phyloP scores from a whole-genome alignment of 2,113 vertebrate genomes.

The Gambusia holbrooki region DNA sequence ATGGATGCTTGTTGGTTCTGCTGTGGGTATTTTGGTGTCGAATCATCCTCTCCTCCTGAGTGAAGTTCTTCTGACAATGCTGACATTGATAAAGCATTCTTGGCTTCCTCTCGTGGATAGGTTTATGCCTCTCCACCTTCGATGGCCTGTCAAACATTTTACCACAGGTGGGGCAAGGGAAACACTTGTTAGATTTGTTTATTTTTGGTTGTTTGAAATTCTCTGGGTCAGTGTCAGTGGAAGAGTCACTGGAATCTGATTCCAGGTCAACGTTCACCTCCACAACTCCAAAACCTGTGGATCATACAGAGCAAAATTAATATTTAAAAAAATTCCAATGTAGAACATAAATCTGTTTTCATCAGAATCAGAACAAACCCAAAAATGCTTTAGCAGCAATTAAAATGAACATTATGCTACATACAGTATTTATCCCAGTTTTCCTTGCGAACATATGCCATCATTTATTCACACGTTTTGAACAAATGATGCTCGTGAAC shows the following conservation, averaged over 20 bases:
- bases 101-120: conserved; percentile 46
- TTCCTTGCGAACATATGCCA: too few species aligned
- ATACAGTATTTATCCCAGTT: too few species aligned
- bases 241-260: conserved; percentile 38
- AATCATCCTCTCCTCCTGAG: conserved; percentile 57
- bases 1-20: conserved; percentile 67
- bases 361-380: too few species aligned
- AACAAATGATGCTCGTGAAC: too few species aligned
- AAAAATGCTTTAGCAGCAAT: too few species aligned
- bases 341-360: background rate
- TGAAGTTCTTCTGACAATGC: conserved; percentile 65
- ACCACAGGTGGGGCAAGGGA: conserved; percentile 57
- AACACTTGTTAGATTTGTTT: conserved; percentile 36
- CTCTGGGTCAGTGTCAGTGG: background rate
- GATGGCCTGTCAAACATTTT: conserved; percentile 68
- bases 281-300: conserved; percentile 33
- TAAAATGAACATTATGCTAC: too few species aligned
- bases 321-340: too few species aligned
- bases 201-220: conserved; percentile 6
- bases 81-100: conserved; percentile 49
- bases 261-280: conserved; percentile 30
- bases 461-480: too few species aligned
- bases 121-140: conserved; percentile 60
- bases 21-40: conserved; percentile 64
- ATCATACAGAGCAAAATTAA: conserved; percentile 4